Conservation (phyloP, 2,113 vertebrate species). For the Crotophaga sulcirostris region DNA sequence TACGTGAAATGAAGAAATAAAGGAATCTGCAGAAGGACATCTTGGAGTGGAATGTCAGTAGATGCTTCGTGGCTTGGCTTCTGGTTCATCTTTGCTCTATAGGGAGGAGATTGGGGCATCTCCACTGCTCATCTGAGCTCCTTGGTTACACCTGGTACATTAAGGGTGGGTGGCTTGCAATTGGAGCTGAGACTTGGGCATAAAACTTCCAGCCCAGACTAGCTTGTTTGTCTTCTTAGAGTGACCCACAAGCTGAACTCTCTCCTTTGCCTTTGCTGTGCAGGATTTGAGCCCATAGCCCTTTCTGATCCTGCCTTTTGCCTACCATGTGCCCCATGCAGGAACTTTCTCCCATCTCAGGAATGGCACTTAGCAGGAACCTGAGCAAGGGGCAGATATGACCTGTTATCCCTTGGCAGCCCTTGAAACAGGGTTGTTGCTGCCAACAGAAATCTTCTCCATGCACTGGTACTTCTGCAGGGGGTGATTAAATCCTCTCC, state of each 20-base stretch:
- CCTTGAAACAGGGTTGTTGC: accelerated
- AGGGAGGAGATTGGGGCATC: neutral
- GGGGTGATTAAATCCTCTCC: neutral
- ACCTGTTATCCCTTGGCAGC: neutral
- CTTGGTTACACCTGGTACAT: neutral
- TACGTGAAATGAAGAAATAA: neutral
- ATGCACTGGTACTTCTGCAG: neutral
- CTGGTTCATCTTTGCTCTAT: neutral
- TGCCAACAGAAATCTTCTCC: neutral
- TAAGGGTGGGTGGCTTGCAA: neutral
- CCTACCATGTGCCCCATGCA: neutral
- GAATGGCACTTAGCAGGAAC: neutral
- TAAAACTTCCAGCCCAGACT: neutral
- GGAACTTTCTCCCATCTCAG: neutral
- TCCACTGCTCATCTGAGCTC: neutral
- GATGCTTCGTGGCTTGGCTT: neutral
- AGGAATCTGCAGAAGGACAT: neutral
- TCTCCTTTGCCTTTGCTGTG: neutral
- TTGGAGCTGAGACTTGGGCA: neutral
- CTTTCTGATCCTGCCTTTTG: neutral
- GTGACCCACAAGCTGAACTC: neutral
- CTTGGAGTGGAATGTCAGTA: neutral
- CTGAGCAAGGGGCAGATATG: neutral
- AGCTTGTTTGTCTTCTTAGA: neutral
- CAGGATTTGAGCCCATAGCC: neutral